Evolutionary conservation across 64 coral and sea anemone species (phyloP), one percentile per base, ranked within the genome.

Genomic region (Platygyra sinensis): DNA sequence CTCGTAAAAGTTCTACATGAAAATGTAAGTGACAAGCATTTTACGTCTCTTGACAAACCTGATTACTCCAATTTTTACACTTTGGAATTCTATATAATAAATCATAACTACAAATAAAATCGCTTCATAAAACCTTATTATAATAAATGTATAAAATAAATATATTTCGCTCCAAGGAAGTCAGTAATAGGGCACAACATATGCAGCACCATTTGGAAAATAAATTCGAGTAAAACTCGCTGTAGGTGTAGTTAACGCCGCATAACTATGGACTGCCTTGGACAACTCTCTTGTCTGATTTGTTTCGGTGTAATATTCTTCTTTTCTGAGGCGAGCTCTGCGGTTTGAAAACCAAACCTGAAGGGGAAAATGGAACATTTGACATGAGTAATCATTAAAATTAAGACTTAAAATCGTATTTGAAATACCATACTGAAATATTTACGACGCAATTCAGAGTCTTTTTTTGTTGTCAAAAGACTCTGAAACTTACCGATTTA

Each of bases 291-390:
- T 72, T 25, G 77, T 27, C 36, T 80, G 77, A 33, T 62, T 73
- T 69, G 77, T 64, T 80, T 81, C 88, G 22, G 90, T 72, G 52
- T 82, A 91, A 39, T 75, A 60, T 72, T 91, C 72, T 62, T 86
- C 80, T 86, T 92, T 92, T 22, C 90, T 74, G 33, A 92, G 73
- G 17, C 90, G 90, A 76, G 90, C 90, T 54, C 90, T 60, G 9
- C 90, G 73, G 62, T 92, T 92, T 80, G 90, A 92, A 80, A 92
- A 92, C 90, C 90, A 92, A 10, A 92, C 90, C 90, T 92, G 16
- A 27, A 84, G 27, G 8, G n/a, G 52, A 36, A 74, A 10, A 24
- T 30, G 55, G 59, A 69, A 69, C 10, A 69, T 25, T 5, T 69
- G 24, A 28, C 11, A 11, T 27, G 12, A 69, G 65, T n/a, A 69